Conservation (phyloP, 2,113 vertebrate genomes). For the Butorides virescens region DNA sequence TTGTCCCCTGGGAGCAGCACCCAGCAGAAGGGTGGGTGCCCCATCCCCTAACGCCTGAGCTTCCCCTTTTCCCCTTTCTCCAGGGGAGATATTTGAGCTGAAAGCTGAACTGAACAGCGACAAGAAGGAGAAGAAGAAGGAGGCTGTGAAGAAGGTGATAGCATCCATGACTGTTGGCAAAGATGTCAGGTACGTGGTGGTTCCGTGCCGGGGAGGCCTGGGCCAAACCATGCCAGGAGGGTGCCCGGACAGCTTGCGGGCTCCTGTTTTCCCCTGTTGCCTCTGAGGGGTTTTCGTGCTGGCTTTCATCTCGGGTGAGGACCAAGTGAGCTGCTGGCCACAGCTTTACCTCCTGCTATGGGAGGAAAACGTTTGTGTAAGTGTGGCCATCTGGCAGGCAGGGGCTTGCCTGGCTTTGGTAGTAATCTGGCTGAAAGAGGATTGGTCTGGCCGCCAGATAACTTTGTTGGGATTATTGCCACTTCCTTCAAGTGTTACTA, state of each 20-base stretch:
- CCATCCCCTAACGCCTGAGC: neutral
- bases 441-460: neutral
- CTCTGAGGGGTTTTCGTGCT: neutral
- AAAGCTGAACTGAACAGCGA: slow-evolving; percentile 98
- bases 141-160: slow-evolving; percentile 98
- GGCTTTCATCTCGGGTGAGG: rapidly evolving
- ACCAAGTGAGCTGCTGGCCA: rapidly evolving
- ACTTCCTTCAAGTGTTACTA: neutral
- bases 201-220: too few relatives aligned
- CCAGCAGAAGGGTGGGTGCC: neutral
- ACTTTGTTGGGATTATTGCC: slow-evolving; percentile 7
- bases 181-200: slow-evolving; percentile 87
- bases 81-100: slow-evolving; percentile 98
- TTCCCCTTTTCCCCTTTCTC: neutral
- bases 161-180: slow-evolving; percentile 98
- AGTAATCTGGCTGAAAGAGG: slow-evolving; percentile 7
- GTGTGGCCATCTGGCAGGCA: neutral
- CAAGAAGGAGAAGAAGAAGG: slow-evolving; percentile 99
- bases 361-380: neutral
- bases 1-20: neutral
- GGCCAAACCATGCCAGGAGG: rapidly evolving
- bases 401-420: neutral
- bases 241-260: neutral
- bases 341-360: neutral
- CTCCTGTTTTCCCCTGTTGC: rapidly evolving